phyloP scores from a whole-genome alignment of 1,140 invertebrate genomes.

The Piezodorus guildinii region DNA sequence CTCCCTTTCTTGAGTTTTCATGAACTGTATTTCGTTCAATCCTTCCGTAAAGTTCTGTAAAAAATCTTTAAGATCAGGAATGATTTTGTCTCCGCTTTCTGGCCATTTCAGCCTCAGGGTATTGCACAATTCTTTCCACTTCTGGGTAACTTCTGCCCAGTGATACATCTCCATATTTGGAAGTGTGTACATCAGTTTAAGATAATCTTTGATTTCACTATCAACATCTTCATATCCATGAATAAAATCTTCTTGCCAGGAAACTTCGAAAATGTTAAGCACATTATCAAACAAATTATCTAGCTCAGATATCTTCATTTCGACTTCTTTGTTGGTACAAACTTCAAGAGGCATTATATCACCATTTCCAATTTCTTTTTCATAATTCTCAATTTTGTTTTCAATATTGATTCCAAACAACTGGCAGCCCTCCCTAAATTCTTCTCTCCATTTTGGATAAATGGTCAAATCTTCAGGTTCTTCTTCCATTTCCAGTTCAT shows the following conservation, averaged over 20 bases:
- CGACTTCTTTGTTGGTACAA: too few species aligned
- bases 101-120: background rate
- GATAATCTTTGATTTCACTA: background rate
- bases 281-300: background rate
- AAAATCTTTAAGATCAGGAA: too few species aligned
- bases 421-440: conserved; percentile 3
- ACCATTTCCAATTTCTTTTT: too few species aligned
- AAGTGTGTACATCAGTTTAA: background rate
- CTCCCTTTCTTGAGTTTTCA: too few species aligned
- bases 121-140: background rate
- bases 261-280: background rate
- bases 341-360: too few species aligned
- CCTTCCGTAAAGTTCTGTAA: too few species aligned
- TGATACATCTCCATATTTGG: conserved; percentile 3
- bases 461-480: background rate
- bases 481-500: background rate
- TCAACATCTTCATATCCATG: background rate
- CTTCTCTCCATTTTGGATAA: conserved; percentile 6
- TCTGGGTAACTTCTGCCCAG: background rate
- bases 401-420: background rate
- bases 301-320: background rate
- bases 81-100: too few species aligned
- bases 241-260: background rate
- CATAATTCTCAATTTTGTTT: background rate
- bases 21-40: too few species aligned